Conservation (phyloP, 2,888 invertebrate species). For the Alviniconcha strummeri region DNA sequence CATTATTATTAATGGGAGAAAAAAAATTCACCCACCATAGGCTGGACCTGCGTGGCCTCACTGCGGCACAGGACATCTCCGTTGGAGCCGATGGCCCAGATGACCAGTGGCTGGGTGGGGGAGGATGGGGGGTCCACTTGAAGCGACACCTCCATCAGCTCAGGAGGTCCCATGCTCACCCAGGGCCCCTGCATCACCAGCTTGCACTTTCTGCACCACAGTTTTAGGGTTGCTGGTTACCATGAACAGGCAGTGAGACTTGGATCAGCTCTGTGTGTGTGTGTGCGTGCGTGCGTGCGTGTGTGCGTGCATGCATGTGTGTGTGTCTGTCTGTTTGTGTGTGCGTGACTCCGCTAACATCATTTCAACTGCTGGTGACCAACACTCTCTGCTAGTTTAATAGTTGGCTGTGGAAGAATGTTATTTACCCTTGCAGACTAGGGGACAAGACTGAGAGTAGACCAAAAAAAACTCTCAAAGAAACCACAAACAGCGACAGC, state of each 20-base stretch:
- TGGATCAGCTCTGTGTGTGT: not conserved
- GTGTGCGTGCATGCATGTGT: not conserved
- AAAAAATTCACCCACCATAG: slow-evolving; percentile 77
- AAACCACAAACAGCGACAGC: too few relatives aligned
- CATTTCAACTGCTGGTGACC: too few relatives aligned
- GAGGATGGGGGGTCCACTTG: slow-evolving; percentile 76
- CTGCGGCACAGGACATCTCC: slow-evolving; percentile 90
- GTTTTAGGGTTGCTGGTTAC: not conserved
- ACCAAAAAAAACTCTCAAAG: too few relatives aligned
- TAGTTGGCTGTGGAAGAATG: too few relatives aligned
- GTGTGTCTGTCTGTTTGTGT: too few relatives aligned
- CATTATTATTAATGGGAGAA: too few relatives aligned
- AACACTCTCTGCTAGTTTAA: too few relatives aligned
- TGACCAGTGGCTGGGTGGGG: slow-evolving; percentile 69
- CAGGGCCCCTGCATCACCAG: slow-evolving; percentile 90
- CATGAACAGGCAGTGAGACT: not conserved
- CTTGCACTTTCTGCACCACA: slow-evolving; percentile 83
- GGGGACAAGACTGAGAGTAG: too few relatives aligned
- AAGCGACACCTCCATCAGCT: slow-evolving; percentile 86
- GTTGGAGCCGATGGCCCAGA: slow-evolving; percentile 89
- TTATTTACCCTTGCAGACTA: too few relatives aligned
- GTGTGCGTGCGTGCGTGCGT: not conserved
- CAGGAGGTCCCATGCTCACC: slow-evolving; percentile 90
- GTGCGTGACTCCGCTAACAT: too few relatives aligned
- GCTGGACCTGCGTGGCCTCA: slow-evolving; percentile 84